Evolutionary conservation across 2,888 invertebrate genomes (phyloP).

Genomic region (Sylvicola cinctus): DNA sequence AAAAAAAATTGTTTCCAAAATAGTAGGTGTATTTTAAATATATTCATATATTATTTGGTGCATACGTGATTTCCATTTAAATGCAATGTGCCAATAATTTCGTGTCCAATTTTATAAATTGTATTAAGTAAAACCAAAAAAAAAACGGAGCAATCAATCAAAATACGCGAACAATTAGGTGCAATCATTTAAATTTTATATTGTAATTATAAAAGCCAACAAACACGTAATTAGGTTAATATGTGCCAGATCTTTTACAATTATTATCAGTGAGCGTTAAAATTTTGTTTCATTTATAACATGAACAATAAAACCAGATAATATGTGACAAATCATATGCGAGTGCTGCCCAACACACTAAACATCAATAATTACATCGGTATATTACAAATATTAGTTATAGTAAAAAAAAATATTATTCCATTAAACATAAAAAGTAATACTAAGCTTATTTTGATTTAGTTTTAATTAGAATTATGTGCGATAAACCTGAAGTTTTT

Average conservation of each 20-base stretch:
- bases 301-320: constrained; percentile 2
- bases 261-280: background rate
- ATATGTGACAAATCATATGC: constrained; percentile 7
- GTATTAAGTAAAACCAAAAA: background rate
- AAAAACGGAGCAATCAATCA: background rate
- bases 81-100: constrained; percentile 9
- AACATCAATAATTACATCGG: constrained; percentile 7
- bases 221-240: no score
- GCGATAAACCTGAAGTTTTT: no score
- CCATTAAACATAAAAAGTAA: background rate
- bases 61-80: constrained; percentile 6
- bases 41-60: constrained; percentile 3
- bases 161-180: no score
- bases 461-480: no score
- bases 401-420: constrained; percentile 2
- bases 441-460: no score
- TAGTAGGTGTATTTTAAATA: background rate
- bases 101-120: background rate
- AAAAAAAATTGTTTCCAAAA: background rate
- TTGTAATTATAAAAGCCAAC: no score
- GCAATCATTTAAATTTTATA: no score
- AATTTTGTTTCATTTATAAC: constrained; percentile 1
- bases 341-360: constrained; percentile 10
- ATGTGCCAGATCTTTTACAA: no score
- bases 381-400: constrained; percentile 2